phyloP scores from a whole-genome alignment of 2,888 invertebrate species.

The Ischnura elegans region DNA sequence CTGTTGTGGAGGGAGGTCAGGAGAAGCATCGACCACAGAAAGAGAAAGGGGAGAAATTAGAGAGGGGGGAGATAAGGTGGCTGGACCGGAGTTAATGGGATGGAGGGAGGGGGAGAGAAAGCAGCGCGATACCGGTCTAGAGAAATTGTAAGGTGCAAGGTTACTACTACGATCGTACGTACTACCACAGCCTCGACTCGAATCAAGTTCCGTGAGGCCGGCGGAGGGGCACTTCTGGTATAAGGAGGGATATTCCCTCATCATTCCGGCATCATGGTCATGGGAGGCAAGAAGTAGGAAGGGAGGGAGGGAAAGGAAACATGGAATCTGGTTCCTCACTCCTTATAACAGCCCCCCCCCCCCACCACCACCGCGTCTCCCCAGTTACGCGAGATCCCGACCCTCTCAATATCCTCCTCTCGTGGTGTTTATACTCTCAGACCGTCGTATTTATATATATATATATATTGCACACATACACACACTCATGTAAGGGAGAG shows the following conservation, averaged over 20 bases:
- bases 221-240: background rate
- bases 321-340: slow-evolving; percentile 58
- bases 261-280: background rate
- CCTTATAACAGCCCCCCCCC: background rate
- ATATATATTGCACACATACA: background rate
- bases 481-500: background rate
- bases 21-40: slow-evolving; percentile 8
- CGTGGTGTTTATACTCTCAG: slow-evolving; percentile 11
- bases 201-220: slow-evolving; percentile 34
- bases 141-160: slow-evolving; percentile 64
- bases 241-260: background rate
- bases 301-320: background rate
- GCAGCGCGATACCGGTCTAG: background rate
- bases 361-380: slow-evolving; percentile 19
- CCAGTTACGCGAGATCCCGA: slow-evolving; percentile 25
- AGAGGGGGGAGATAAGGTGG: background rate
- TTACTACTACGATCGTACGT: background rate
- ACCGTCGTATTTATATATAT: background rate
- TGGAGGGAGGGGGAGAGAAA: no score
- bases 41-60: slow-evolving; percentile 16
- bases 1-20: slow-evolving; percentile 7
- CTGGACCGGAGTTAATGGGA: background rate
- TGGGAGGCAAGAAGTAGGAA: background rate
- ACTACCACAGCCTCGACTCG: background rate
- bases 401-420: slow-evolving; percentile 35